Percentiles rank a stretch among this genome's conserved stretches.
Conservation (phyloP, 2,797 vertebrate species). For the Poecilia velifera region DNA sequence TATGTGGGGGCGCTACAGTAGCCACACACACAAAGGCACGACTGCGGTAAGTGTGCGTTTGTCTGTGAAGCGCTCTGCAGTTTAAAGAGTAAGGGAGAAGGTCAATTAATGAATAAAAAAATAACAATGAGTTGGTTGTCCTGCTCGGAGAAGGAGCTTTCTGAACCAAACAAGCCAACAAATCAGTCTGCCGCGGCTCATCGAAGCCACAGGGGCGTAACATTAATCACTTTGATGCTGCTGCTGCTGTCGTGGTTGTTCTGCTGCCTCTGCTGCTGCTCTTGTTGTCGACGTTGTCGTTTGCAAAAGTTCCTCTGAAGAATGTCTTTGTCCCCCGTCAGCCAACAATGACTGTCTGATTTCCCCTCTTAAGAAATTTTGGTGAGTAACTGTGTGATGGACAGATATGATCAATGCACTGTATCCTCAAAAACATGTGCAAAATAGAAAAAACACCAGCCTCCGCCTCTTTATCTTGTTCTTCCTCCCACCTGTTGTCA, state of each 20-base stretch:
- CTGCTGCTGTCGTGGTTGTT: slow-evolving; percentile 15
- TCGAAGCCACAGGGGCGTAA: slow-evolving; percentile 51
- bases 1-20: slow-evolving; percentile 65
- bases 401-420: slow-evolving; percentile 83
- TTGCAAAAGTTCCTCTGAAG: slow-evolving; percentile 59
- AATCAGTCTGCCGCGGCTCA: slow-evolving; percentile 56
- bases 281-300: slow-evolving; percentile 22
- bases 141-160: slow-evolving; percentile 48
- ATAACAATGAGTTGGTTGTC: slow-evolving; percentile 37
- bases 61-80: slow-evolving; percentile 34
- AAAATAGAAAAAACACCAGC: slow-evolving; percentile 84
- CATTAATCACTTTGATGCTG: slow-evolving; percentile 24
- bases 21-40: slow-evolving; percentile 61
- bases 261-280: slow-evolving; percentile 23
- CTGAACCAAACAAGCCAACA: slow-evolving; percentile 37
- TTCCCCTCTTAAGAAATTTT: slow-evolving; percentile 69
- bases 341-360: slow-evolving; percentile 67
- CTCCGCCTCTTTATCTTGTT: slow-evolving; percentile 60
- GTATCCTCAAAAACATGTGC: slow-evolving; percentile 85
- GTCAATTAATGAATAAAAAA: slow-evolving; percentile 37
- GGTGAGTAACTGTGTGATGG: slow-evolving; percentile 78
- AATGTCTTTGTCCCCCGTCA: slow-evolving; percentile 55
- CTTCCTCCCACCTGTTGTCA: slow-evolving; percentile 41
- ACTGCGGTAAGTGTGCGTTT: slow-evolving; percentile 34
- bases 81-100: slow-evolving; percentile 43